These are phyloP conservation scores for Chelonoidis abingdonii DNA, from an alignment of 2,113 vertebrate genomes.

Conservation along the genomic window DNA sequence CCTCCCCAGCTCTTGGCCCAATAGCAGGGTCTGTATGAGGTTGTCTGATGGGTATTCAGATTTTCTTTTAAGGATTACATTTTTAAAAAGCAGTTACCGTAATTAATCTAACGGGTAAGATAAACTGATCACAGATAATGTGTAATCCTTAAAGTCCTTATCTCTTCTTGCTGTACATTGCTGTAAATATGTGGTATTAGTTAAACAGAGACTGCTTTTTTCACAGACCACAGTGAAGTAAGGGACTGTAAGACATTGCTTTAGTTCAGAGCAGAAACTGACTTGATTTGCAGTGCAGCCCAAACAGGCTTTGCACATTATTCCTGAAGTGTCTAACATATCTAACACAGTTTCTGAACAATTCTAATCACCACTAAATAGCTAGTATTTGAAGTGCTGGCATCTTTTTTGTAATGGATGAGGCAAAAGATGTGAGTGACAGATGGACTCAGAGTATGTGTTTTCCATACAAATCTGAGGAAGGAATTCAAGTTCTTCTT, in stretches of 20 bases:
- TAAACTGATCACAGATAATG: background rate
- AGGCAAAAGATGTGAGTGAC: background rate
- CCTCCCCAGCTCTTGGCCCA: background rate
- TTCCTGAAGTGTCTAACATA: background rate
- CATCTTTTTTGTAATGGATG: background rate
- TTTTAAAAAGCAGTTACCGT: background rate
- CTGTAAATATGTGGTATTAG: background rate
- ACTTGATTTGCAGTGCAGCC: background rate
- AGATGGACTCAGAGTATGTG: background rate
- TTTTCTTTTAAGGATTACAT: background rate
- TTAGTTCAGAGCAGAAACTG: background rate
- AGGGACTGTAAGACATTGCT: background rate
- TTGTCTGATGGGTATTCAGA: background rate
- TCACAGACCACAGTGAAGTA: background rate
- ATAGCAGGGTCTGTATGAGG: background rate
- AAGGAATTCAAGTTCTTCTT: conserved; percentile 32
- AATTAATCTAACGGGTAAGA: background rate
- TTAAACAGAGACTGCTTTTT: background rate
- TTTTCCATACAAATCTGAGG: conserved; percentile 3
- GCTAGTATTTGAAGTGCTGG: background rate
- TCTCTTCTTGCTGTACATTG: background rate
- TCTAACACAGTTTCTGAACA: background rate
- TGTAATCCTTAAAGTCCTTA: background rate
- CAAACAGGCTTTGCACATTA: background rate
- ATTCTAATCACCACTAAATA: background rate